A percentile compares a stretch with the other conserved stretches of the same genome.
Evolutionary conservation across 2,888 invertebrate genomes (phyloP).

Genomic region (Eugnorisma glareosa): DNA sequence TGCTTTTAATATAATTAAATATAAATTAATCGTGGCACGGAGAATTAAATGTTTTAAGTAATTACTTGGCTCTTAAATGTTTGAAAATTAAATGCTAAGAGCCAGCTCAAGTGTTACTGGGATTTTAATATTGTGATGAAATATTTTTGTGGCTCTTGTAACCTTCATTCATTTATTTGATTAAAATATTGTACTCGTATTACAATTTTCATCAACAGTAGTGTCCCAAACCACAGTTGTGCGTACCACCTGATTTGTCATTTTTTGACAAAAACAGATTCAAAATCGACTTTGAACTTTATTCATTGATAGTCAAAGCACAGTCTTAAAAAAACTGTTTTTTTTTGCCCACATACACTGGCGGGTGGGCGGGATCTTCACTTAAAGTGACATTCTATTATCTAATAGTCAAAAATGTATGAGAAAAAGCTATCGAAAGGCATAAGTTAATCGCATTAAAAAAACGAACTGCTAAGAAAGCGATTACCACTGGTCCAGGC

Average conservation of each 20-base stretch:
- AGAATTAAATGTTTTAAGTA: background rate
- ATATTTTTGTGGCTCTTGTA: background rate
- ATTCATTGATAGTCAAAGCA: too few relatives aligned
- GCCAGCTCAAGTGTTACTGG: background rate
- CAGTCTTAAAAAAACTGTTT: too few relatives aligned
- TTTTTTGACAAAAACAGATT: background rate
- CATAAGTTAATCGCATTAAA: background rate
- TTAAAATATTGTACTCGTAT: background rate
- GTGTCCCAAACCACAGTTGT: background rate
- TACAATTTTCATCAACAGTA: background rate
- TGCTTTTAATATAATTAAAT: conserved; percentile 9
- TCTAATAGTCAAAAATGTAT: too few relatives aligned
- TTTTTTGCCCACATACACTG: too few relatives aligned
- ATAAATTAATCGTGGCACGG: background rate
- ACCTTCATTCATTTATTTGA: background rate
- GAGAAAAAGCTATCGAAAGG: too few relatives aligned
- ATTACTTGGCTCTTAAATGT: background rate
- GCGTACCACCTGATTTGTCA: too few relatives aligned
- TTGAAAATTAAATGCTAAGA: conserved; percentile 16
- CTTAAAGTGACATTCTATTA: too few relatives aligned
- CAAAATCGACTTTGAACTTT: too few relatives aligned
- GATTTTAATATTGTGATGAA: background rate
- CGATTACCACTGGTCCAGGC: background rate
- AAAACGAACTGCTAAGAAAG: background rate
- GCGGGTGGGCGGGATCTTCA: too few relatives aligned